Evolutionary conservation across 2,113 vertebrate genomes (phyloP).

Genomic region (Ceyx melanurus): DNA sequence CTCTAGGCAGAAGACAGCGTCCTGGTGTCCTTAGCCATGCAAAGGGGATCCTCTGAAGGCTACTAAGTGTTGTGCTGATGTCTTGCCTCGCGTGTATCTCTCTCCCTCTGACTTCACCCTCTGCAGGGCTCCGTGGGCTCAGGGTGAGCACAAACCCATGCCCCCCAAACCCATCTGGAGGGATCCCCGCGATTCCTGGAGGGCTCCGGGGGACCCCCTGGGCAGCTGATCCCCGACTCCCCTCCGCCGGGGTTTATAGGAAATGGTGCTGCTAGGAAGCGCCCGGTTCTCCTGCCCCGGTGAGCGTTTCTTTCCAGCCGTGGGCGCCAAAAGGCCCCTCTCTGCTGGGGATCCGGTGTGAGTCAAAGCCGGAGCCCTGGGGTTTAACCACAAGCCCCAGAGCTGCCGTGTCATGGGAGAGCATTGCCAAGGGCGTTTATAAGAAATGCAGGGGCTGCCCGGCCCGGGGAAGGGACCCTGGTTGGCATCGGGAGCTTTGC

Average conservation of each 20-base stretch:
- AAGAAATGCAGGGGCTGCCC: conserved; percentile 40
- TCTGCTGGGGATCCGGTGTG: conserved; percentile 16
- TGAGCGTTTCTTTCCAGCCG: conserved; percentile 79
- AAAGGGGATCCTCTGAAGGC: neutral
- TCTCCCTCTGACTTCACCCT: neutral
- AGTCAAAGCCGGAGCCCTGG: conserved; percentile 67
- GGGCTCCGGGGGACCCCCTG: neutral
- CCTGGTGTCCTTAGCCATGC: fast-evolving
- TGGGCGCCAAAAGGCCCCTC: conserved; percentile 58
- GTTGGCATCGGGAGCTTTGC: neutral
- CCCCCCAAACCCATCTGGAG: neutral
- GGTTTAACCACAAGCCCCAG: conserved; percentile 39
- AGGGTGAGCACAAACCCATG: fast-evolving
- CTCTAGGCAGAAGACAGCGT: fast-evolving
- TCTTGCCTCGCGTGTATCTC: fast-evolving
- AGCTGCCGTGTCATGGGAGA: neutral
- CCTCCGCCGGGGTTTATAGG: conserved; percentile 69
- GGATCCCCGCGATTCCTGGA: fast-evolving
- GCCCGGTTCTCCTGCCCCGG: conserved; percentile 15
- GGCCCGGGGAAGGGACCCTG: neutral
- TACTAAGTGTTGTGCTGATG: fast-evolving
- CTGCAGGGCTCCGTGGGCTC: fast-evolving
- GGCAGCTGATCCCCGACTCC: fast-evolving
- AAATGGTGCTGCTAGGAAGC: conserved; percentile 73
- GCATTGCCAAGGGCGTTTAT: conserved; percentile 47